phyloP scores from a whole-genome alignment of 2,797 vertebrate species.

The Poliocrania exsul region DNA sequence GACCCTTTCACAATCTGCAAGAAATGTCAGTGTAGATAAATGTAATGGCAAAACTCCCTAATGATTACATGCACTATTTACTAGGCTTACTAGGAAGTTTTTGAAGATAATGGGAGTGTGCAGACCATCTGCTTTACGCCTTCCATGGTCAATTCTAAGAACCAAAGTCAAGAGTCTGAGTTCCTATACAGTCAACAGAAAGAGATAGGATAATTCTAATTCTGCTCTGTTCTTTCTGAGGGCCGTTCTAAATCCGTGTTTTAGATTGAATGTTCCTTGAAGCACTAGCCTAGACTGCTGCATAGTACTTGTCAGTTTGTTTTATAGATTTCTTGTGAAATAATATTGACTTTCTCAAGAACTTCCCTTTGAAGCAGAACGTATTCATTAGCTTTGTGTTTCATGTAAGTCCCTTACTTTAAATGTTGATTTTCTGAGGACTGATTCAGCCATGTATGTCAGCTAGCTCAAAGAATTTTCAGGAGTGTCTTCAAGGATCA shows the following conservation, averaged over 20 bases:
- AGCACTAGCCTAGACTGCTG: neutral
- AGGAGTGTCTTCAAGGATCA: neutral
- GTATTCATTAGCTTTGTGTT: conserved; percentile 43
- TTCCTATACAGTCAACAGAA: neutral
- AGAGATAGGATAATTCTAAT: neutral
- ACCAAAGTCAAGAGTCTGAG: neutral
- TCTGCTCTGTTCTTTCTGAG: neutral
- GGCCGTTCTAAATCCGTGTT: neutral
- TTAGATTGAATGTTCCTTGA: neutral
- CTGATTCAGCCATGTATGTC: neutral
- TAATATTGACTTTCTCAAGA: conserved; percentile 43
- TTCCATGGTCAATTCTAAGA: neutral
- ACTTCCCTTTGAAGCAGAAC: conserved; percentile 16
- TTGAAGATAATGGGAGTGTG: neutral
- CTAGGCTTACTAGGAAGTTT: neutral
- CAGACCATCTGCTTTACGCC: neutral
- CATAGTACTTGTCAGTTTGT: conserved; percentile 35
- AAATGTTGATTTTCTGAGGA: neutral
- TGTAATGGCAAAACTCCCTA: neutral
- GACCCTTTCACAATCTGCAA: neutral
- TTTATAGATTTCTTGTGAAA: conserved; percentile 59
- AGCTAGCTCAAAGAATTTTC: neutral
- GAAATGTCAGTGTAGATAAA: neutral
- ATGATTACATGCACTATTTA: neutral
- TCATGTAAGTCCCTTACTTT: neutral